phyloP scores from a whole-genome alignment of 2,113 vertebrate genomes.

The Rhizomys pruinosus region DNA sequence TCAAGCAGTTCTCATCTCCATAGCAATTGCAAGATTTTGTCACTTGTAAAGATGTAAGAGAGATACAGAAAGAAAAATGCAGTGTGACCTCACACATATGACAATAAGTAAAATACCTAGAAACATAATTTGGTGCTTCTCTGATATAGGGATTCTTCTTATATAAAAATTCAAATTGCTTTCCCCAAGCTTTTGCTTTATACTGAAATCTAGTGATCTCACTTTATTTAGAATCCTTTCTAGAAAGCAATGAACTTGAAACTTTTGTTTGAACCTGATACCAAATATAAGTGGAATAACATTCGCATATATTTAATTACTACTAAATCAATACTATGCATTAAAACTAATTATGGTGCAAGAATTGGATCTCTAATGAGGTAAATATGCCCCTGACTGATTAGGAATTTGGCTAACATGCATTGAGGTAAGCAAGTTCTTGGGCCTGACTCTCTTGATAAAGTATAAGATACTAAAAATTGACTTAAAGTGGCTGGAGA shows the following conservation, averaged over 20 bases:
- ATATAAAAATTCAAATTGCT: neutral
- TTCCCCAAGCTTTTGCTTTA: neutral
- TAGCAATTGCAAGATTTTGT: neutral
- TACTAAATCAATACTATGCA: conserved; percentile 79
- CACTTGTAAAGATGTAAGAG: neutral
- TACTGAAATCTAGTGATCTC: neutral
- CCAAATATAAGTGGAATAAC: conserved; percentile 70
- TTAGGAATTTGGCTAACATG: conserved; percentile 68
- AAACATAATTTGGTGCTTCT: neutral
- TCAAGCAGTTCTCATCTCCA: too few relatives aligned
- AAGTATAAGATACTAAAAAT: conserved; percentile 31
- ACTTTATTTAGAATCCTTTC: conserved; percentile 67
- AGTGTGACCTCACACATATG: neutral
- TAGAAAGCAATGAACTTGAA: conserved; percentile 58
- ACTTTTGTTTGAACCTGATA: conserved; percentile 72
- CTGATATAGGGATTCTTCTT: neutral
- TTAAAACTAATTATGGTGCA: conserved; percentile 79
- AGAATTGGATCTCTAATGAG: conserved; percentile 69
- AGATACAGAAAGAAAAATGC: neutral
- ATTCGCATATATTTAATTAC: conserved; percentile 77
- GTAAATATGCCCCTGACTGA: conserved; percentile 60
- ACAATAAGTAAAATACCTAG: neutral
- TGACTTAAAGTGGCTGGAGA: neutral
- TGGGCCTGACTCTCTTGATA: neutral
- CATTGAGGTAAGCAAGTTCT: conserved; percentile 65